phyloP scores from a whole-genome alignment of 2,888 invertebrate genomes.

The Zygogramma bicolorata region DNA sequence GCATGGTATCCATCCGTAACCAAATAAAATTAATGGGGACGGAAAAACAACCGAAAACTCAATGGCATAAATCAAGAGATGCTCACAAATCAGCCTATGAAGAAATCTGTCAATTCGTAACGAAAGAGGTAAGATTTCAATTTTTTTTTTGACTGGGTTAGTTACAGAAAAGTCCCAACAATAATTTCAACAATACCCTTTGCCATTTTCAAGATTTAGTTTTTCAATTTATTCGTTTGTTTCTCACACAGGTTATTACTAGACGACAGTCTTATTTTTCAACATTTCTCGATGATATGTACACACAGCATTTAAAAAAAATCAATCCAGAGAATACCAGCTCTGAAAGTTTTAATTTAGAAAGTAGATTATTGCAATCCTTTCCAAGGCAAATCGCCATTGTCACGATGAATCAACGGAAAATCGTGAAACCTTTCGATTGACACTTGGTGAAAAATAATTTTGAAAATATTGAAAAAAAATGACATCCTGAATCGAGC shows the following conservation, averaged over 20 bases:
- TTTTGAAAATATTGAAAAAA: too few relatives aligned
- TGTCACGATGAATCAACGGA: too few relatives aligned
- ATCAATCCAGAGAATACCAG: neutral
- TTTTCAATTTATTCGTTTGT: neutral
- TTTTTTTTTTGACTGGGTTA: neutral
- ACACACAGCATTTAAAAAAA: neutral
- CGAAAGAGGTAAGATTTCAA: neutral
- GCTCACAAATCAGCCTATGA: neutral
- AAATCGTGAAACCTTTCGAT: too few relatives aligned
- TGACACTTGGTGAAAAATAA: too few relatives aligned
- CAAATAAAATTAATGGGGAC: neutral
- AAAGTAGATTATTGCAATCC: neutral
- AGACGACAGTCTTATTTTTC: neutral
- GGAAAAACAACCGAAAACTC: neutral
- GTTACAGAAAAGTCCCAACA: neutral
- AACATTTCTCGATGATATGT: neutral
- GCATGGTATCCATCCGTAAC: neutral
- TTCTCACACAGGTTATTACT: neutral
- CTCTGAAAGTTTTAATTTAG: neutral
- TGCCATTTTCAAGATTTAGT: neutral
- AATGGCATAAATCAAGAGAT: neutral
- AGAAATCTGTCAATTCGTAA: neutral
- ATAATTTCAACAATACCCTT: neutral
- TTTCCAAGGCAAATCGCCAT: neutral
- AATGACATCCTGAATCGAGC: too few relatives aligned